A percentile compares a stretch with the other conserved stretches of the same genome.
These are phyloP conservation scores for Campylomormyrus tamandua DNA, from an alignment of 2,113 vertebrate genomes.

Conservation along the genomic window DNA sequence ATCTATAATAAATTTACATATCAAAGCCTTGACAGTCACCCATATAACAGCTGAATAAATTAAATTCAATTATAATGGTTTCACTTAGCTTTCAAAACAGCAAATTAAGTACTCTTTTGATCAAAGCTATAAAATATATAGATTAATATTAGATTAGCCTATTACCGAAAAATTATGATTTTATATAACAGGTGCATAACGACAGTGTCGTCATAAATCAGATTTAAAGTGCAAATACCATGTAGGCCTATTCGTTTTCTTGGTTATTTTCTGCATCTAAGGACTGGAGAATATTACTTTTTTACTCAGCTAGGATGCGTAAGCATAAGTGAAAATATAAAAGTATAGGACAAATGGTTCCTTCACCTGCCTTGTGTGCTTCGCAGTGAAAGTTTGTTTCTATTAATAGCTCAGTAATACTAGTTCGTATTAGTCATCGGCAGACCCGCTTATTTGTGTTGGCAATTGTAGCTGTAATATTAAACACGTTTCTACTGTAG, in stretches of 20 bases:
- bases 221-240: background rate
- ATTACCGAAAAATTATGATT: background rate
- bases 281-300: background rate
- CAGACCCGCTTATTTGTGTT: background rate
- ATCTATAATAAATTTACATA: background rate
- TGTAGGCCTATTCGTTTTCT: background rate
- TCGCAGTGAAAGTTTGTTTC: background rate
- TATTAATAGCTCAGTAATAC: background rate
- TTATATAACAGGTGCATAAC: background rate
- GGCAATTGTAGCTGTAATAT: background rate
- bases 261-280: background rate
- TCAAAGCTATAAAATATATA: background rate
- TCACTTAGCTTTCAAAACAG: background rate
- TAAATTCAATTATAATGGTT: background rate
- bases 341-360: background rate
- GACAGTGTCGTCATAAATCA: background rate
- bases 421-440: background rate
- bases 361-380: background rate
- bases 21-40: background rate
- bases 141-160: background rate
- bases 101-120: background rate
- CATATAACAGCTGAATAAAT: background rate
- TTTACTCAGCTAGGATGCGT: background rate
- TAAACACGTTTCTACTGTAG: background rate
- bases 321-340: background rate